Evolutionary conservation across 1,140 invertebrate genomes (phyloP).

Genomic region (Nasonia giraulti): DNA sequence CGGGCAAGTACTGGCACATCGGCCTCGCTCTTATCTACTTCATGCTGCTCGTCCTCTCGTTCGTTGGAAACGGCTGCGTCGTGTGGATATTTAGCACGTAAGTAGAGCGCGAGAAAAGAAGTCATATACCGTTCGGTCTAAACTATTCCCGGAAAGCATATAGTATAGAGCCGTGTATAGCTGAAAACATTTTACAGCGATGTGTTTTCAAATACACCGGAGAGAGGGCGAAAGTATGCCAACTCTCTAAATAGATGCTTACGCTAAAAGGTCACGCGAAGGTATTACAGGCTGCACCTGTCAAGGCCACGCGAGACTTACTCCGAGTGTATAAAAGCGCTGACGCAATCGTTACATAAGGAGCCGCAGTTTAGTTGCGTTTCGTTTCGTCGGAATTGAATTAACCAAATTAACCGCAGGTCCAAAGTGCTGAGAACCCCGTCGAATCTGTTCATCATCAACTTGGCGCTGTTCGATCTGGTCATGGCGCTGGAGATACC

Average conservation of each 20-base stretch:
- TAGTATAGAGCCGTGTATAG: too few relatives aligned
- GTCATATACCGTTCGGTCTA: background rate
- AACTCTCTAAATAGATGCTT: background rate
- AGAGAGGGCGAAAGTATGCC: background rate
- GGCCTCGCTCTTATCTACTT: slow-evolving; percentile 84
- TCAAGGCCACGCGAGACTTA: background rate
- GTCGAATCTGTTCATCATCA: slow-evolving; percentile 87
- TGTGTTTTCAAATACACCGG: background rate
- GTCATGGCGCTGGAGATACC: slow-evolving; percentile 86
- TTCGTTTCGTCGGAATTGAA: background rate
- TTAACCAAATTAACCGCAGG: slow-evolving; percentile 62
- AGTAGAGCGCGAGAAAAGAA: slow-evolving; percentile 62
- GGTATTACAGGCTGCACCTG: background rate
- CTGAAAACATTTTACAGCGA: background rate
- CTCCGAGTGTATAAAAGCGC: background rate
- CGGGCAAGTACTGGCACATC: slow-evolving; percentile 83
- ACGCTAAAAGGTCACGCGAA: background rate
- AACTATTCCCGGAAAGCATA: background rate
- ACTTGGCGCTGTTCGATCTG: slow-evolving; percentile 85
- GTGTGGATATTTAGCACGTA: slow-evolving; percentile 89
- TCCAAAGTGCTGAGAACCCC: slow-evolving; percentile 84
- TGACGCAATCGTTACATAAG: background rate
- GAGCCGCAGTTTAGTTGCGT: background rate
- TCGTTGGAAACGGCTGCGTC: slow-evolving; percentile 86
- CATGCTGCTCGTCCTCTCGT: slow-evolving; percentile 80